Evolutionary conservation across 1,140 invertebrate genomes (phyloP).

Genomic region (Aphidius ervi): DNA sequence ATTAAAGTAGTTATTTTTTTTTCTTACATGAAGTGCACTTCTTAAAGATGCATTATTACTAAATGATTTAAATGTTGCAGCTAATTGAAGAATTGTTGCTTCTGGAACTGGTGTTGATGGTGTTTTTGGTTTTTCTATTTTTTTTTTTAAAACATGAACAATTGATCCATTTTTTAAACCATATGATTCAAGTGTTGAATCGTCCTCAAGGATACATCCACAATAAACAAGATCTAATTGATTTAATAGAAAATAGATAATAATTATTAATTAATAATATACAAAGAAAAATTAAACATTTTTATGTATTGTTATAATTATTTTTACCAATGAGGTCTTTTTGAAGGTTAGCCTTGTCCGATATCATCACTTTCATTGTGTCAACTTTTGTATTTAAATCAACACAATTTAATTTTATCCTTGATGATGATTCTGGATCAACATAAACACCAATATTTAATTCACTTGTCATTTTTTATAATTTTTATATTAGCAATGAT

Average conservation of each 20-base stretch:
- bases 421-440: constrained; percentile 38
- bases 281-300: constrained; percentile 15
- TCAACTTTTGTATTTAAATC: constrained; percentile 55
- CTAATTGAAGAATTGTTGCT: constrained; percentile 47
- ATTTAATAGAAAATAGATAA: constrained; percentile 23
- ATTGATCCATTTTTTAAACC: constrained; percentile 54
- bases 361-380: constrained; percentile 47
- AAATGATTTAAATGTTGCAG: constrained; percentile 51
- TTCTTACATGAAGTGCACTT: constrained; percentile 51
- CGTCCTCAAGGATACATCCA: constrained; percentile 54
- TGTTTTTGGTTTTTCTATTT: constrained; percentile 34
- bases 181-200: constrained; percentile 49
- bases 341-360: constrained; percentile 44
- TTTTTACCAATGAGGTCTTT: constrained; percentile 51
- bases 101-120: constrained; percentile 42
- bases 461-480: constrained; percentile 33
- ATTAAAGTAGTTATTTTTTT: not conserved
- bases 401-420: constrained; percentile 52
- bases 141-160: constrained; percentile 54
- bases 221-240: constrained; percentile 55
- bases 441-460: constrained; percentile 43
- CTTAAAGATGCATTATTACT: constrained; percentile 48
- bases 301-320: constrained; percentile 16
- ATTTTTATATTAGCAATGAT: not conserved
- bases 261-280: constrained; percentile 1